Percentiles rank a stretch among this genome's conserved stretches.
These are phyloP conservation scores for Mobula birostris DNA, from an alignment of 2,113 vertebrate genomes.

Conservation along the genomic window DNA sequence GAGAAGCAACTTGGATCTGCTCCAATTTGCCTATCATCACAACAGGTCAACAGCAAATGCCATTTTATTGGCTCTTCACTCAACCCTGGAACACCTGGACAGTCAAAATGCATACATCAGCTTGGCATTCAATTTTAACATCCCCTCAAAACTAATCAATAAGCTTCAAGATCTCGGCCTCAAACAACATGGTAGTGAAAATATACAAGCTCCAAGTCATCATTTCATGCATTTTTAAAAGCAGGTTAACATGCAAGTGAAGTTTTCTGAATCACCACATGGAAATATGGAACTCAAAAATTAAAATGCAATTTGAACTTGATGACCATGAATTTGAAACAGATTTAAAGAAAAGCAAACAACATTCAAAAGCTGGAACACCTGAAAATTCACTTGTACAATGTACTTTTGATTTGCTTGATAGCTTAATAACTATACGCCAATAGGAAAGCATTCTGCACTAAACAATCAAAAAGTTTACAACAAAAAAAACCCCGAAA, in stretches of 20 bases:
- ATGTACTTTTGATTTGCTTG: neutral
- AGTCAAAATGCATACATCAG: too few relatives aligned
- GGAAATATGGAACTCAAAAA: neutral
- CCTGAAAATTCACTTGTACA: neutral
- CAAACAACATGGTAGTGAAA: too few relatives aligned
- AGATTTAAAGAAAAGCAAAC: neutral
- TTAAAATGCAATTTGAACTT: neutral
- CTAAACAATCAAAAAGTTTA: neutral
- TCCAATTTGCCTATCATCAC: too few relatives aligned
- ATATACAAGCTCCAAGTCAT: neutral
- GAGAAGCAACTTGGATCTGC: too few relatives aligned
- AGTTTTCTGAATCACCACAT: neutral
- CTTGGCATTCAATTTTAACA: too few relatives aligned
- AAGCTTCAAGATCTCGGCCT: too few relatives aligned
- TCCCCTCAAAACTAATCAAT: too few relatives aligned
- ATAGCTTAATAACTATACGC: neutral
- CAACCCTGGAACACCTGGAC: too few relatives aligned
- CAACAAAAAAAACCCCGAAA: neutral
- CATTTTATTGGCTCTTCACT: too few relatives aligned
- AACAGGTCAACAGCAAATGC: too few relatives aligned
- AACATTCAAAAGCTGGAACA: neutral
- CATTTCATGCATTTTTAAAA: neutral
- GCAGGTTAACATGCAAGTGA: neutral
- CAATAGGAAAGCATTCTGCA: neutral
- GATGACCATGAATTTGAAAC: neutral